Conservation (phyloP, 2,888 invertebrate species). For the Metallyticus violacea region DNA sequence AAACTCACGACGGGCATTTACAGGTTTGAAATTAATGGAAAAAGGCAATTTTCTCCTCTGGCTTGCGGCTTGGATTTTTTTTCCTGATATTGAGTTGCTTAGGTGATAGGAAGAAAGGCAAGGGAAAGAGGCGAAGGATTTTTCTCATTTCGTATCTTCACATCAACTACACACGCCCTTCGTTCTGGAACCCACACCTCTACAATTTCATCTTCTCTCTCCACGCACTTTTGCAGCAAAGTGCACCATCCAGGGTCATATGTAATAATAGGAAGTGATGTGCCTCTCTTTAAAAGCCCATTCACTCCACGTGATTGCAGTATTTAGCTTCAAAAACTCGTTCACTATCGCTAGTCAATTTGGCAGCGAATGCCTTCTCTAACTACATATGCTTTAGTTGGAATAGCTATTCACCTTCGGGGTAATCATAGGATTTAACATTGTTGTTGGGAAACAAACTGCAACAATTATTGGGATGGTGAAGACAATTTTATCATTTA, state of each 20-base stretch:
- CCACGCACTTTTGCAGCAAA: neutral
- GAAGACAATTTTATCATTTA: too few species aligned
- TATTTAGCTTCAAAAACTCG: neutral
- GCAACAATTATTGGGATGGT: too few species aligned
- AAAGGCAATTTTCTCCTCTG: constrained; percentile 1
- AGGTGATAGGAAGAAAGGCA: neutral
- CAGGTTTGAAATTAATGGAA: constrained; percentile 9
- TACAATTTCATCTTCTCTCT: too few species aligned
- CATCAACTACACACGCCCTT: too few species aligned
- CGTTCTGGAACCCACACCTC: neutral
- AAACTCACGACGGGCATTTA: constrained; percentile 1
- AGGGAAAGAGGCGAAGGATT: neutral
- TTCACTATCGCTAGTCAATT: neutral
- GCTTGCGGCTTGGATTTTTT: neutral
- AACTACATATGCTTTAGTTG: too few species aligned
- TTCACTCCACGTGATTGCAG: neutral
- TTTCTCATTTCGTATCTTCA: neutral
- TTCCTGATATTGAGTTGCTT: neutral
- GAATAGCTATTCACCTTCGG: too few species aligned
- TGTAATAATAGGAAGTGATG: too few species aligned
- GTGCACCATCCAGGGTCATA: neutral
- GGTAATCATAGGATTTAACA: too few species aligned
- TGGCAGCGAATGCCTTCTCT: too few species aligned
- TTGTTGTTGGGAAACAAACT: too few species aligned
- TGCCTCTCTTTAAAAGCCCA: neutral